Evolutionary conservation across 2,113 vertebrate genomes (phyloP), one percentile per base, ranked within the genome.

Genomic region (Seriola quinqueradiata): DNA sequence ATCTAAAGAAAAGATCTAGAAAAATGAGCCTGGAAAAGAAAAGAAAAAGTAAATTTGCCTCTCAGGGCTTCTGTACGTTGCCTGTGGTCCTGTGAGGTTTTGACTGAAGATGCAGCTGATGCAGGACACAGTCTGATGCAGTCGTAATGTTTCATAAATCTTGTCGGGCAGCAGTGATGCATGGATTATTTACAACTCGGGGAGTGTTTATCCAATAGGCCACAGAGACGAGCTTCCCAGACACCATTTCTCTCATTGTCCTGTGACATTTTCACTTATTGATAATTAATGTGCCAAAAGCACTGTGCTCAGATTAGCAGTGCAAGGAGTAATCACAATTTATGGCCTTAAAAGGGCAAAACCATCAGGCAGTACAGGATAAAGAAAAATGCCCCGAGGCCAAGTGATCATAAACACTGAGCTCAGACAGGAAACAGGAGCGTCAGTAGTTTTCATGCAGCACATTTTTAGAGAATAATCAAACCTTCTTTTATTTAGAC

Each of bases 241-340:
- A 68, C 65, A 36, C 14, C 63, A 77, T 81, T 72, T 78, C 72
- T 89, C 67, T 89, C 44, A 77, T 72, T 85, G 81, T 80, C 73
- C 77, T 59, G 55, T 92, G 91, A 82, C 82, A 90, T 91, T 91
- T 91, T 89, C 66, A 80, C 78, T 84, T 86, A 91, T 92, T 90
- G 89, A 90, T 88, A 71, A 91, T 89, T 79, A 70, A 81, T 75
- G 80, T 66, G 52, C 69, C 40, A 60, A 32, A 34, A 19, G 13
- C 34, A 44, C 84, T 72, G 74, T 34, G 36, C 59, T 66, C 57
- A 71, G 66, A 88, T 90, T 87, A 87, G 69, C 65, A 63, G 74
- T 34, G 64, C 9, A 25, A 61, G 69, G 13, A 80, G 40, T 77
- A 69, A 82, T 81, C 70, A 84, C 82, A 79, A 68, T 79, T 81